Evolutionary conservation across 2,888 invertebrate genomes (phyloP).

Genomic region (Apodemia hepburni): DNA sequence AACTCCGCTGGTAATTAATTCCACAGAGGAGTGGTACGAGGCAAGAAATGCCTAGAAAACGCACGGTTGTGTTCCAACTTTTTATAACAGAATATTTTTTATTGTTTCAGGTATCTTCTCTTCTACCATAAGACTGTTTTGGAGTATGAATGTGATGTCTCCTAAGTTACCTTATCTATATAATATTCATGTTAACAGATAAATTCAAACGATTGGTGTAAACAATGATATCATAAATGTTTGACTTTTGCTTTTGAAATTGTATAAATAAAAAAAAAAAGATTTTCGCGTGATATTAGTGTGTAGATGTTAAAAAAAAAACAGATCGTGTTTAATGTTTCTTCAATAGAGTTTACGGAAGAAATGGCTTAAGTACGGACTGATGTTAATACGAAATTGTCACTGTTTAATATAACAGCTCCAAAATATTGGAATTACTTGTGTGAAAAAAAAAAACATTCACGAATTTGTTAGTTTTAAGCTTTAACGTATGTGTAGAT

Average conservation of each 20-base stretch:
- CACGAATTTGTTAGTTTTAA: constrained; percentile 69
- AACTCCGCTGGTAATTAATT: no score
- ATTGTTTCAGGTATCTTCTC: constrained; percentile 89
- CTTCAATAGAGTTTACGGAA: constrained; percentile 25
- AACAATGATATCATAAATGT: constrained; percentile 12
- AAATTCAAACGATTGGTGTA: constrained; percentile 19
- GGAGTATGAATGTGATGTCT: constrained; percentile 84
- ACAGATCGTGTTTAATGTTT: constrained; percentile 18
- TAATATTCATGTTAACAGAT: constrained; percentile 1
- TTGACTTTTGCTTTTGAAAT: constrained; percentile 17
- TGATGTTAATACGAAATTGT: neutral
- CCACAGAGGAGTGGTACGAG: no score
- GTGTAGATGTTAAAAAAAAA: constrained; percentile 50
- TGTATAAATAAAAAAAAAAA: constrained; percentile 35
- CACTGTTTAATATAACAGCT: neutral
- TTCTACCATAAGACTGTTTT: constrained; percentile 98
- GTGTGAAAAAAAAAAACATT: constrained; percentile 39
- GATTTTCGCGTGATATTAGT: constrained; percentile 69
- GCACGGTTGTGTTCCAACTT: no score
- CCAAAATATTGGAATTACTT: neutral
- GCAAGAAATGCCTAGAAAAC: no score
- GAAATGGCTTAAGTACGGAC: neutral
- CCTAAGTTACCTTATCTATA: constrained; percentile 30
- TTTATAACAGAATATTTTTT: constrained; percentile 24
- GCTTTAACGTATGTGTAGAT: constrained; percentile 50